phyloP scores from a whole-genome alignment of 2,888 invertebrate genomes.

The Protophormia terraenovae region DNA sequence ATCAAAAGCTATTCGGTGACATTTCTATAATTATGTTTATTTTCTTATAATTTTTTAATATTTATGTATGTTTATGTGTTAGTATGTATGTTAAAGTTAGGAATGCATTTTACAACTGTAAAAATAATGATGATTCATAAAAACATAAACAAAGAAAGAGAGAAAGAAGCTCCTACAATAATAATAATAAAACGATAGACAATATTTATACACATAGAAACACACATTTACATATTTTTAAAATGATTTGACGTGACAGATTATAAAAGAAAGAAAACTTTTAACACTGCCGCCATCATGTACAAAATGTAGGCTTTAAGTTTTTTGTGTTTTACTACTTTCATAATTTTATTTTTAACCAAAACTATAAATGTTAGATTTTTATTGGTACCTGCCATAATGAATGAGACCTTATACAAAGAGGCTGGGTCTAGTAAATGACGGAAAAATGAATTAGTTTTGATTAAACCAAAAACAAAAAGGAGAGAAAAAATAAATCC shows the following conservation, averaged over 20 bases:
- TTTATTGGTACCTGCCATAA: constrained; percentile 32
- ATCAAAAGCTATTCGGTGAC: constrained; percentile 32
- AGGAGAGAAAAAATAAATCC: not conserved
- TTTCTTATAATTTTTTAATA: constrained; percentile 2
- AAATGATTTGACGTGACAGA: constrained; percentile 81
- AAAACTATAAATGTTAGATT: constrained; percentile 19
- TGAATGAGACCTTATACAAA: not conserved
- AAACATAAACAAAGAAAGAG: constrained; percentile 4
- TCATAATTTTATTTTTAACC: not conserved
- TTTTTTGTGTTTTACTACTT: not conserved
- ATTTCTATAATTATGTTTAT: constrained; percentile 36
- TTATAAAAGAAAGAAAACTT: constrained; percentile 75
- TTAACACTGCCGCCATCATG: constrained; percentile 75
- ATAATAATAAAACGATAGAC: constrained; percentile 33
- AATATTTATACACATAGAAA: constrained; percentile 25
- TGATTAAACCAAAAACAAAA: not conserved
- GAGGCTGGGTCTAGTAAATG: not conserved
- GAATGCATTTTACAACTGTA: constrained; percentile 32
- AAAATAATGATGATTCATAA: constrained; percentile 45
- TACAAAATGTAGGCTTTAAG: constrained; percentile 11
- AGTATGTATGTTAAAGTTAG: not conserved
- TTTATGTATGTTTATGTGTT: not conserved
- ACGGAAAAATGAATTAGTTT: constrained; percentile 11
- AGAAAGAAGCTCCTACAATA: constrained; percentile 7
- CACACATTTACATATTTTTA: too few relatives aligned